A percentile compares a stretch with the other conserved stretches of the same genome.
phyloP scores from a whole-genome alignment of 2,888 invertebrate genomes.

The Microctonus brassicae region DNA sequence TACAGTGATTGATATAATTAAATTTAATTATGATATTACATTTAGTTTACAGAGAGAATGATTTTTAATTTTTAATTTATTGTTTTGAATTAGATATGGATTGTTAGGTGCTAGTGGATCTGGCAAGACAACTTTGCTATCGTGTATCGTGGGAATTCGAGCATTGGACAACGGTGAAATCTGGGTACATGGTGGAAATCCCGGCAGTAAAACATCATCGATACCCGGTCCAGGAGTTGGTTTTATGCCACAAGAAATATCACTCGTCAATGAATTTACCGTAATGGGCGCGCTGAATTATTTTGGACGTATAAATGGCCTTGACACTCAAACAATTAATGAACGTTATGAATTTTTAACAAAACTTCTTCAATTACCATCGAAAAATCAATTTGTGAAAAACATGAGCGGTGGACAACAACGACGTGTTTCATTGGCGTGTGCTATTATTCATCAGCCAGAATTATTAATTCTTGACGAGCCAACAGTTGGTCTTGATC shows the following conservation, averaged over 20 bases:
- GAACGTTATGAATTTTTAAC: constrained; percentile 79
- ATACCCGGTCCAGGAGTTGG: constrained; percentile 83
- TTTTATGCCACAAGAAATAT: constrained; percentile 93
- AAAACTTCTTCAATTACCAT: constrained; percentile 83
- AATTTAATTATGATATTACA: too few relatives aligned
- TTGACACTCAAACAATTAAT: constrained; percentile 76
- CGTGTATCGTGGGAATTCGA: constrained; percentile 86
- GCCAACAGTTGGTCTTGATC: constrained; percentile 95
- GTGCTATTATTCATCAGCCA: constrained; percentile 89
- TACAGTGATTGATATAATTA: background rate
- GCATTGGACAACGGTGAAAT: constrained; percentile 81
- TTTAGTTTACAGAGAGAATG: too few relatives aligned
- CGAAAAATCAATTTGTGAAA: constrained; percentile 76
- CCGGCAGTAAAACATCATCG: constrained; percentile 75
- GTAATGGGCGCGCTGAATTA: constrained; percentile 87
- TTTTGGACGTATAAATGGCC: constrained; percentile 88
- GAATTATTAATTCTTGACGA: constrained; percentile 91
- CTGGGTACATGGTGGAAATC: constrained; percentile 81
- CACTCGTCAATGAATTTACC: constrained; percentile 83
- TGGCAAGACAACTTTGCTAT: constrained; percentile 89
- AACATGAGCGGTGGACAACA: constrained; percentile 91
- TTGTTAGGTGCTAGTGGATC: constrained; percentile 91
- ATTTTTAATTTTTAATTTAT: background rate
- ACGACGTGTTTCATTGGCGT: constrained; percentile 89
- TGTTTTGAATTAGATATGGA: constrained; percentile 80